phyloP scores from a whole-genome alignment of 2,113 vertebrate genomes.

The Martes martes region DNA sequence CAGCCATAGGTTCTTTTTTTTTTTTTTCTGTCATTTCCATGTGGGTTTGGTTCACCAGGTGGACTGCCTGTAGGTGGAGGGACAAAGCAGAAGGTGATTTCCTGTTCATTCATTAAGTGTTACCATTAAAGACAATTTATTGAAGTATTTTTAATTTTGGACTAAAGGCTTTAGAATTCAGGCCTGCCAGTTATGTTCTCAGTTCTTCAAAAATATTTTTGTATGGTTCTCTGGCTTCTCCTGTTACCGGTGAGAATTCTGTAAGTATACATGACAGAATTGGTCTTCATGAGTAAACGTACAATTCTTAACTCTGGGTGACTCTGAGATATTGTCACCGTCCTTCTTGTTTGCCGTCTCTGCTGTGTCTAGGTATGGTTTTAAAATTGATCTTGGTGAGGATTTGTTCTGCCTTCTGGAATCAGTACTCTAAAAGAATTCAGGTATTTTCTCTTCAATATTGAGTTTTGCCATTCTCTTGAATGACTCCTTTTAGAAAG shows the following conservation, averaged over 20 bases:
- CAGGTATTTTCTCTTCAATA: not conserved
- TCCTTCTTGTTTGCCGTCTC: not conserved
- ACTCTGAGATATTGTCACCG: not conserved
- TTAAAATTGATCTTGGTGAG: not conserved
- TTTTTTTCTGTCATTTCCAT: not conserved
- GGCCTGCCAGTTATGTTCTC: not conserved
- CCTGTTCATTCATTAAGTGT: not conserved
- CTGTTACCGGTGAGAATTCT: not conserved
- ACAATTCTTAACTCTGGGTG: not conserved
- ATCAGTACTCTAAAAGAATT: not conserved
- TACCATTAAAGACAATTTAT: not conserved
- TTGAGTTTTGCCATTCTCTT: not conserved
- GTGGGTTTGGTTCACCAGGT: not conserved
- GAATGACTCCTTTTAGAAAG: not conserved
- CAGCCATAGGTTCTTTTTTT: not conserved
- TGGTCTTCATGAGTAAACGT: not conserved
- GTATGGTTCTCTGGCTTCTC: not conserved
- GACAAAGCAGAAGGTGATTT: not conserved
- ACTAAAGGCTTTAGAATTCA: not conserved
- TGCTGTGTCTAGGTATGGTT: not conserved
- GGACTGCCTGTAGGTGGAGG: not conserved
- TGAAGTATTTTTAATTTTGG: not conserved
- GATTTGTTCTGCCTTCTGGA: not conserved
- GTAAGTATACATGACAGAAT: not conserved
- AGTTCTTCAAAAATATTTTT: not conserved